Base-by-base conservation (phyloP, 2,113 vertebrate genomes). In the Halichoeres trimaculatus region DNA sequence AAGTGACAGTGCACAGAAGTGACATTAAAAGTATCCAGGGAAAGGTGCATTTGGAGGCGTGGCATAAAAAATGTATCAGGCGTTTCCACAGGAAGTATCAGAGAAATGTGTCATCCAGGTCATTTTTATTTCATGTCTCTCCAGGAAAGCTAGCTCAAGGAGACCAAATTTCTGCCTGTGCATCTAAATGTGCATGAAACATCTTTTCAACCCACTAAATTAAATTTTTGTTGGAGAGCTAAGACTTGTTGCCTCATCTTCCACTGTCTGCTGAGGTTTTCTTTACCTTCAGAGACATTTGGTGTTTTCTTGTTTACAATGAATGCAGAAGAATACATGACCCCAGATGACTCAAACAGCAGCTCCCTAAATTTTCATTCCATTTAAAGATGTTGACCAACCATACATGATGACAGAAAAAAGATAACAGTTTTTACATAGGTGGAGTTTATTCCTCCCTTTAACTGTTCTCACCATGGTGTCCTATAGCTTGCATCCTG, bases 61-160 rank as follows among this genome's bases (percentile, higher is more conserved):
- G 43, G 61, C 81, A 92, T 93, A 22, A 90, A 93, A 89, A 60
- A 89, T 90, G 89, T 45, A 93, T 90, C 1, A 53, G 34, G 8
- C 30, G 41, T 81, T 88, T 82, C 79, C 41, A 40, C 63, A 74
- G 63, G 57, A 90, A 84, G 76, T 86, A 81, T 78, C 41, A n/a
- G 64, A 77, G 82, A 81, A 86, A 84, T 65, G 74, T 83, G 76
- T 85, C 87, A 81, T 67, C 56, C 55, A 56, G 76, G 76, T 87
- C 69, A 85, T 92, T 83, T 92, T 87, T 91, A 81, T 90, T 92
- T 92, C 45, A 88, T 90, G 69, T 63, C 71, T 79, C 35, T 85
- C 69, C 16, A 76, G 73, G 78, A 92, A 84, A 81, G 54, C 34
- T 51, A 52, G 55, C 64, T 40, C 26, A 54, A 10, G 20, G 40